These are phyloP conservation scores for Casuarius casuarius DNA, from an alignment of 2,113 vertebrate genomes.

Conservation along the genomic window DNA sequence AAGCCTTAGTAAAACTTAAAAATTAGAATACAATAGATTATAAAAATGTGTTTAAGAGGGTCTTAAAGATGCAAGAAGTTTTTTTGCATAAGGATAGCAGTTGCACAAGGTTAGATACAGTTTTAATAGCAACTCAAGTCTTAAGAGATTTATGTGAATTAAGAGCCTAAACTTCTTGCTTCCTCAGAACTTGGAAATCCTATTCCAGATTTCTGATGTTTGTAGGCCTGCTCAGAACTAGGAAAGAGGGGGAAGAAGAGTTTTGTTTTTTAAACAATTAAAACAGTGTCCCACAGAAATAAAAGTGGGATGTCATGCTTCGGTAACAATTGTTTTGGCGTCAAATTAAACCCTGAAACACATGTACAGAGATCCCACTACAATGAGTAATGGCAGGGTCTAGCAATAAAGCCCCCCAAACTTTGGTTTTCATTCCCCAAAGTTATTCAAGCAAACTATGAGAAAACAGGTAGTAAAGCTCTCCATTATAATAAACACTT, in stretches of 20 bases:
- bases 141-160: neutral
- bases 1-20: neutral
- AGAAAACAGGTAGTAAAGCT: neutral
- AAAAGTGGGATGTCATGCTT: neutral
- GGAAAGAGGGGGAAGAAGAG: neutral
- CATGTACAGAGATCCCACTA: neutral
- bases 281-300: neutral
- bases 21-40: neutral
- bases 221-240: neutral
- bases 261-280: neutral
- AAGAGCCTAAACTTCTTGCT: neutral
- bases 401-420: neutral
- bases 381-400: neutral
- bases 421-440: neutral
- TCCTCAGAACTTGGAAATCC: slow-evolving; percentile 9
- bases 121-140: neutral
- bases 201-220: neutral
- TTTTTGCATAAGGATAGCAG: neutral
- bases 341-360: neutral
- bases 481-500: neutral
- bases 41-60: neutral
- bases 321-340: neutral
- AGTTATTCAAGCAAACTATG: neutral
- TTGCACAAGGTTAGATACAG: neutral
- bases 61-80: neutral